These are phyloP conservation scores for Danio choprae DNA, from an alignment of 2,797 vertebrate species.

Conservation along the genomic window DNA sequence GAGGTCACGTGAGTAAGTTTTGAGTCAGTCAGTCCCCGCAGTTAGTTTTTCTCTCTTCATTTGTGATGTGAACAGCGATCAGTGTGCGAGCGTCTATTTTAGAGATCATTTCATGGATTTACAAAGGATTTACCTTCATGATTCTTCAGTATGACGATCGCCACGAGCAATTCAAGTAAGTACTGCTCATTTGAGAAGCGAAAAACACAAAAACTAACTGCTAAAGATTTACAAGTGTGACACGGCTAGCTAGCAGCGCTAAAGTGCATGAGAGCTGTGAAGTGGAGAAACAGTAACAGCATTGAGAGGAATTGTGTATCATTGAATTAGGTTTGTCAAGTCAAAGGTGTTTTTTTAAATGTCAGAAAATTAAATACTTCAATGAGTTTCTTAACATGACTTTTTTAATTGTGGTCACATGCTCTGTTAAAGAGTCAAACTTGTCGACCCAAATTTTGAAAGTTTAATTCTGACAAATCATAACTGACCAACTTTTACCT, in stretches of 20 bases:
- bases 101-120: constrained; percentile 9
- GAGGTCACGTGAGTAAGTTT: constrained; percentile 23
- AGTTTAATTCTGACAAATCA: neutral
- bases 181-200: neutral
- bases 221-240: neutral
- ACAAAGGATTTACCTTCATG: neutral
- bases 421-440: neutral
- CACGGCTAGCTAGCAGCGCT: constrained; percentile 34
- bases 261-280: constrained; percentile 13
- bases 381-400: neutral
- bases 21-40: constrained; percentile 16
- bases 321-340: neutral
- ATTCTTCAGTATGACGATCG: constrained; percentile 21
- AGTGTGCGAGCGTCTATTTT: neutral
- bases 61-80: constrained; percentile 2
- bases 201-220: neutral
- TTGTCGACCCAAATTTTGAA: neutral
- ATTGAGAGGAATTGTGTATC: neutral
- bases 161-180: constrained; percentile 29
- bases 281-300: neutral
- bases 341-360: neutral
- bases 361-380: neutral
- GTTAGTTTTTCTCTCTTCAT: constrained; percentile 18
- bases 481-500: too few relatives aligned
- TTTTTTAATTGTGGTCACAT: neutral